These are phyloP conservation scores for Halictus rubicundus DNA, from an alignment of 1,140 invertebrate species.

Conservation along the genomic window DNA sequence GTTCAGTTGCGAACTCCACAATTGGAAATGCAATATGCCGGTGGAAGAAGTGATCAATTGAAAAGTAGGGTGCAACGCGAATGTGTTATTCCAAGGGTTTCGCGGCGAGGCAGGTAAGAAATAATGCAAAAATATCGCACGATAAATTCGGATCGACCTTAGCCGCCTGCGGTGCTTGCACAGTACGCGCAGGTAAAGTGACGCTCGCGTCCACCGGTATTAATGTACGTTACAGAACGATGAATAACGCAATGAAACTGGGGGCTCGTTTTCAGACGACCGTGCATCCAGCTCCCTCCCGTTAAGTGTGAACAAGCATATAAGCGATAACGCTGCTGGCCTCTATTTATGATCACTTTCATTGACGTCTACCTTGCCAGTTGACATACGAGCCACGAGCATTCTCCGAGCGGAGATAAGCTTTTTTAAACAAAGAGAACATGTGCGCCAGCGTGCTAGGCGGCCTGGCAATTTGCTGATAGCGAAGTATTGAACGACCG, in stretches of 20 bases:
- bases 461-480: not conserved
- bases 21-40: too few relatives aligned
- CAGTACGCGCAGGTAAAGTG: not conserved
- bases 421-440: not conserved
- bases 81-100: too few relatives aligned
- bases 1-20: not conserved
- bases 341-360: conserved; percentile 10
- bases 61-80: too few relatives aligned
- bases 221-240: not conserved
- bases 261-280: conserved; percentile 3
- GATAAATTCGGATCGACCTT: not conserved
- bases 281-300: not conserved
- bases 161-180: not conserved
- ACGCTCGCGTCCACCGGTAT: not conserved
- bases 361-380: not conserved
- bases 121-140: not conserved
- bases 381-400: not conserved
- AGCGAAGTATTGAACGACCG: not conserved
- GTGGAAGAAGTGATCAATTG: not conserved
- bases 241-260: conserved; percentile 21
- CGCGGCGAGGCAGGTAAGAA: not conserved
- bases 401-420: not conserved
- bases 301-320: conserved; percentile 11
- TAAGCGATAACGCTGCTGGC: conserved; percentile 9
- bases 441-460: not conserved